Conservation (phyloP, 2,113 vertebrate genomes). For the Ancistrus triradiatus region DNA sequence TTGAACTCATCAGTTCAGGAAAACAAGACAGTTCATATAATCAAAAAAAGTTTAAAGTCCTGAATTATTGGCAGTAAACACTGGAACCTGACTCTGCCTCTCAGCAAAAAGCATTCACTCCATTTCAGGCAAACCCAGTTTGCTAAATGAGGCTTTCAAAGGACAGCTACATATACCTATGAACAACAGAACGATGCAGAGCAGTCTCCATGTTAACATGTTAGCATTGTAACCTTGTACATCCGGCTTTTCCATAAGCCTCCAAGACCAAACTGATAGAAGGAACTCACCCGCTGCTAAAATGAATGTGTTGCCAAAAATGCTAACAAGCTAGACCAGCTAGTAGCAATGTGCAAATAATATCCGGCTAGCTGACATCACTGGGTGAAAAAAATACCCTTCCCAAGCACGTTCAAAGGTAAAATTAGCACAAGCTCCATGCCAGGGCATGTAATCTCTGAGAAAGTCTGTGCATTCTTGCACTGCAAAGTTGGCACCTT, state of each 20-base stretch:
- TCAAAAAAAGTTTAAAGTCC: no score
- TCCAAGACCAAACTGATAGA: background rate
- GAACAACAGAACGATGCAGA: no score
- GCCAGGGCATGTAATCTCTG: constrained; percentile 1
- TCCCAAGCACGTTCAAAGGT: no score
- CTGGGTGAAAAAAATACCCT: background rate
- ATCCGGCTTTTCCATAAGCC: no score
- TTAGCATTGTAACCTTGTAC: no score
- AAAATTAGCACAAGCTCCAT: background rate
- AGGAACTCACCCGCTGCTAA: background rate
- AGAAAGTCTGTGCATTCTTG: constrained; percentile 13
- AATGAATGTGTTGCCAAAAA: background rate
- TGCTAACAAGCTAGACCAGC: no score
- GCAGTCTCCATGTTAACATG: no score
- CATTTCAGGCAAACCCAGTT: constrained; percentile 4
- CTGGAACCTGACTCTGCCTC: no score
- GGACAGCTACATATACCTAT: background rate
- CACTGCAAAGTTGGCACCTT: constrained; percentile 23
- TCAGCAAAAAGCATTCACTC: no score
- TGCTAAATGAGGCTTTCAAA: background rate
- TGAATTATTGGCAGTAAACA: no score
- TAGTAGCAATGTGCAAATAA: constrained; percentile 6
- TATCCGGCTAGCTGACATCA: background rate
- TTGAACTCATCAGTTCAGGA: no score
- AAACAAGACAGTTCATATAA: no score